These are phyloP conservation scores for Dugesia japonica DNA, from an alignment of 2,888 invertebrate species.

Conservation along the genomic window DNA sequence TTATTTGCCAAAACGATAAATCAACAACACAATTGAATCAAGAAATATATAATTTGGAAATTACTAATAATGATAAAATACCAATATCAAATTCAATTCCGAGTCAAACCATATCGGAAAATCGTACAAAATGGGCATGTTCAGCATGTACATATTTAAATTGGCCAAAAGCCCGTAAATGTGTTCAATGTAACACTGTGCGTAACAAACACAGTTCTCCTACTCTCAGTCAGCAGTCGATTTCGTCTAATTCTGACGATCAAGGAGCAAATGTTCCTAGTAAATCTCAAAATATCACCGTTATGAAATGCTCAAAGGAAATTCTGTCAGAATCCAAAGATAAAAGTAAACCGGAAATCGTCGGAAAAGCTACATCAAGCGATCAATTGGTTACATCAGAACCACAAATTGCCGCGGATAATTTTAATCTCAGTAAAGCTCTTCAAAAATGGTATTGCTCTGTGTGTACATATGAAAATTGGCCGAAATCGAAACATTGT, in stretches of 20 bases:
- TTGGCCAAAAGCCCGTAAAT: constrained; percentile 46
- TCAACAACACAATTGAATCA: constrained; percentile 51
- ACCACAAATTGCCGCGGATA: no score
- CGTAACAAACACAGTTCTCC: constrained; percentile 35
- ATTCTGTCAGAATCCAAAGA: no score
- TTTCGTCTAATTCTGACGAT: no score
- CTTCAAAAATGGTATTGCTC: constrained; percentile 51
- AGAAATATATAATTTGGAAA: constrained; percentile 46
- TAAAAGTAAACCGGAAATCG: no score
- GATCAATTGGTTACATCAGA: no score
- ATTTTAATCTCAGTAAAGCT: not conserved
- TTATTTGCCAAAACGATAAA: constrained; percentile 72
- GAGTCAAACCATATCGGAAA: not conserved
- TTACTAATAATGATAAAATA: constrained; percentile 30
- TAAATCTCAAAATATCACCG: constrained; percentile 37
- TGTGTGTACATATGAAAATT: constrained; percentile 85
- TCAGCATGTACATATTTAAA: constrained; percentile 48
- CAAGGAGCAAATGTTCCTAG: no score
- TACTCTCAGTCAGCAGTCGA: constrained; percentile 27
- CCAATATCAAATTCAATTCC: not conserved
- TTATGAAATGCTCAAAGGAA: constrained; percentile 37
- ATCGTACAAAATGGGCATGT: constrained; percentile 46
- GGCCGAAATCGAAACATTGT: constrained; percentile 73
- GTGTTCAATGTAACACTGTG: constrained; percentile 46
- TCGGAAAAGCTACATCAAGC: no score